Conservation (phyloP, 2,113 vertebrate species). For the Calidris pugnax region DNA sequence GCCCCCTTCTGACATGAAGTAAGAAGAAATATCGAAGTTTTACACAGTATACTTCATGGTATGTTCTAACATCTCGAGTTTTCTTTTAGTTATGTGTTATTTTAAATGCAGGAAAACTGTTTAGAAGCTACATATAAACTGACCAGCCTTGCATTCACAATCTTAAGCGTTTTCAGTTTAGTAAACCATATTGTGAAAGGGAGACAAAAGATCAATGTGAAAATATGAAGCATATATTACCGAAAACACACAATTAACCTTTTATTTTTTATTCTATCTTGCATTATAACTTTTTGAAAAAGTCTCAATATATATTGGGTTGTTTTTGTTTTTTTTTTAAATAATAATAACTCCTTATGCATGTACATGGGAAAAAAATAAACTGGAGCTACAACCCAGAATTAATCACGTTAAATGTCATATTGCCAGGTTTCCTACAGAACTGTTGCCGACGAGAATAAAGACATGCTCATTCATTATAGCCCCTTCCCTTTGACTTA, state of each 20-base stretch:
- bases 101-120: not conserved
- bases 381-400: not conserved
- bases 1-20: conserved; percentile 74
- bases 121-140: not conserved
- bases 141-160: not conserved
- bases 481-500: conserved; percentile 60
- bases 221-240: not conserved
- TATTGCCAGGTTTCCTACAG: conserved; percentile 55
- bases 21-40: conserved; percentile 31
- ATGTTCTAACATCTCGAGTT: conserved; percentile 4
- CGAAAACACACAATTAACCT: not conserved
- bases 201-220: not conserved
- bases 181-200: not conserved
- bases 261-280: not conserved
- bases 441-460: conserved; percentile 36
- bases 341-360: not conserved
- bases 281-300: not conserved
- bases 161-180: not conserved
- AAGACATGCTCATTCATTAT: conserved; percentile 69
- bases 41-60: not conserved
- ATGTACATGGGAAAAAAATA: conserved; percentile 9
- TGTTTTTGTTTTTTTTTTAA: not conserved
- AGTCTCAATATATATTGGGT: not conserved
- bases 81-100: conserved; percentile 38
- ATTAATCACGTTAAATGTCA: conserved; percentile 70